Evolutionary conservation across 2,797 vertebrate genomes (phyloP).

Genomic region (Chelmon rostratus): DNA sequence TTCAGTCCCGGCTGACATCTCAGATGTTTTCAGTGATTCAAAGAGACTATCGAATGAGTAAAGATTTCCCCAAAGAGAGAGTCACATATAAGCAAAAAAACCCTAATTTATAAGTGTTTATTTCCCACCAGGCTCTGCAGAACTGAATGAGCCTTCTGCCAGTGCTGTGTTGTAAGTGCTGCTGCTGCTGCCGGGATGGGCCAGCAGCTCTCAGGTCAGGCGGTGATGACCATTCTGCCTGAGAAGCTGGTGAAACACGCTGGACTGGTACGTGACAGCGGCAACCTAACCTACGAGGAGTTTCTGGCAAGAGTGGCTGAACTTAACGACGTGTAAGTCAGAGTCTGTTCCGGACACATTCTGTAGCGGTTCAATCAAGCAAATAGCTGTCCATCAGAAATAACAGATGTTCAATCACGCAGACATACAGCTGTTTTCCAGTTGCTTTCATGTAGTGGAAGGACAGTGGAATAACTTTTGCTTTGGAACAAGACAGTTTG

Average conservation of each 20-base stretch:
- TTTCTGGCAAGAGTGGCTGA: conserved; percentile 96
- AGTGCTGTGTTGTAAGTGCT: conserved; percentile 42
- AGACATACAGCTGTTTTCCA: neutral
- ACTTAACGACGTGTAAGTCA: conserved; percentile 96
- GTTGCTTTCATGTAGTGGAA: neutral
- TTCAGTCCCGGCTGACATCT: neutral
- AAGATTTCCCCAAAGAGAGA: neutral
- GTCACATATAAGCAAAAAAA: neutral
- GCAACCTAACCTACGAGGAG: conserved; percentile 96
- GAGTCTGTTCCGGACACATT: neutral
- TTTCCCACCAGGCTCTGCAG: conserved; percentile 45
- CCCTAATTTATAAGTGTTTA: neutral
- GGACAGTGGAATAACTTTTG: neutral
- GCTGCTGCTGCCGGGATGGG: conserved; percentile 88
- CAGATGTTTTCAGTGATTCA: neutral
- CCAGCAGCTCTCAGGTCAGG: conserved; percentile 95
- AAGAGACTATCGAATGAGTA: neutral
- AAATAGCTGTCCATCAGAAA: neutral
- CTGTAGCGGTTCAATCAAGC: neutral
- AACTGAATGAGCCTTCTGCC: conserved; percentile 71
- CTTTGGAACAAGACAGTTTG: neutral
- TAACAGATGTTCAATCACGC: neutral
- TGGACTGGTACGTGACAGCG: conserved; percentile 93
- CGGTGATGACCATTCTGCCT: conserved; percentile 91
- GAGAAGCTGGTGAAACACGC: conserved; percentile 96